Evolutionary conservation across 1,140 invertebrate species (phyloP), one percentile per base, ranked within the genome.

Genomic region (Drosophila pruinosa): DNA sequence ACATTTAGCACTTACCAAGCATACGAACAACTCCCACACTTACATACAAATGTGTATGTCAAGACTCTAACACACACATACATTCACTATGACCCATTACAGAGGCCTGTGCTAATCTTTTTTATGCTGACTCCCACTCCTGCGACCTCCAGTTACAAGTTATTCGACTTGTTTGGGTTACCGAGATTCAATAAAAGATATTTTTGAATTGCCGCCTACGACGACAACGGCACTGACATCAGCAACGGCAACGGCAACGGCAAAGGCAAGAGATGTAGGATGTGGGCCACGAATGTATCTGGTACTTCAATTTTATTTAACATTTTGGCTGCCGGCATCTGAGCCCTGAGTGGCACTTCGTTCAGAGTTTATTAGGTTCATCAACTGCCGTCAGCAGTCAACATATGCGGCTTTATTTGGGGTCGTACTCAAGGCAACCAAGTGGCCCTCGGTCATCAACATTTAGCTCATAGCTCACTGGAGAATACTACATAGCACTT

Each of bases 111-210:
- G 77, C 72, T 85, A 88, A 85, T 85, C 81, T 86, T 67, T 77
- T 81, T 65, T 78, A 81, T 86, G 78, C 24, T 4, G 5, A 19
- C 52, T 52, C 28, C 54, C 6, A 22, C 31, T 48, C 39, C 2
- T 17, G 2, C 6, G 43, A 63, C 59, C 34, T 54, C 39, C 38
- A 56, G 48, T 26, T 28, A 38, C 59, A 34, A 34, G 61, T 54
- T 53, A 47, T 39, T 62, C 59, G 63, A 59, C 59, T 62, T 47
- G 21, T 47, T 75, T 58, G 81, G 63, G 59, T 56, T 68, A 72
- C 81, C 48, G 62, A 75, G 82, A 86, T 86, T 86, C 81, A 88
- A 86, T 86, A 75, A 64, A 57, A 88, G 78, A 88, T 88, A 86
- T 68, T 80, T 78, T 72, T 48, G 47, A 72, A 77, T 65, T 68